phyloP scores from a whole-genome alignment of 2,113 vertebrate genomes.

The Siniperca knerii region DNA sequence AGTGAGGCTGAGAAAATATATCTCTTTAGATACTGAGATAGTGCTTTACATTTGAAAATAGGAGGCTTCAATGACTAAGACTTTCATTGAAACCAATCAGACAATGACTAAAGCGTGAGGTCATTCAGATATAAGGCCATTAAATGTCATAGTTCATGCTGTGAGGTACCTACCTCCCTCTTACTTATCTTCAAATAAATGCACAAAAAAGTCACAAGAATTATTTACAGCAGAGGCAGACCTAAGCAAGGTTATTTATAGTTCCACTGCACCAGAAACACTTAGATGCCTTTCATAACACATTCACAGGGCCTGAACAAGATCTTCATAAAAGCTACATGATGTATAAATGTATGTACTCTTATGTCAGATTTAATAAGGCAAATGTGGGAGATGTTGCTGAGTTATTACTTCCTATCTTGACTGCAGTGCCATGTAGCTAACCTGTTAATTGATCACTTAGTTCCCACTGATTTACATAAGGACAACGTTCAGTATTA shows the following conservation, averaged over 20 bases:
- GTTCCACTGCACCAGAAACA: constrained; percentile 62
- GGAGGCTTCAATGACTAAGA: constrained; percentile 74
- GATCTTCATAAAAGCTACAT: constrained; percentile 55
- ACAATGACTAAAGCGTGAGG: constrained; percentile 82
- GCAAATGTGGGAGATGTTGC: constrained; percentile 25
- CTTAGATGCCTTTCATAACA: constrained; percentile 69
- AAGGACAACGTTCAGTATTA: not conserved
- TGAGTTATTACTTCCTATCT: constrained; percentile 4
- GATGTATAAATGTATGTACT: constrained; percentile 10
- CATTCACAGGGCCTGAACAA: constrained; percentile 66
- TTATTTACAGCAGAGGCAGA: constrained; percentile 84
- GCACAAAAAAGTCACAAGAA: constrained; percentile 72
- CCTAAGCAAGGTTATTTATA: constrained; percentile 78
- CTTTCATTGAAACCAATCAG: constrained; percentile 72
- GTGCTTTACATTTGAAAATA: constrained; percentile 80
- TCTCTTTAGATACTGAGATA: constrained; percentile 79
- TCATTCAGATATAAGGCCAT: constrained; percentile 88
- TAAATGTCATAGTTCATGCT: constrained; percentile 90
- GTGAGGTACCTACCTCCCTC: constrained; percentile 84
- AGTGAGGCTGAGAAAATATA: constrained; percentile 82
- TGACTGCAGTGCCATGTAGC: constrained; percentile 8
- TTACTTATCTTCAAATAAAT: constrained; percentile 61
- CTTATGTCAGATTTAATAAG: constrained; percentile 29
- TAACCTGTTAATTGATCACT: constrained; percentile 4
- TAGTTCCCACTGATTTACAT: not conserved